Evolutionary conservation across 2,113 vertebrate genomes (phyloP), one percentile per base, ranked within the genome.

Genomic region (Lasiurus cinereus): DNA sequence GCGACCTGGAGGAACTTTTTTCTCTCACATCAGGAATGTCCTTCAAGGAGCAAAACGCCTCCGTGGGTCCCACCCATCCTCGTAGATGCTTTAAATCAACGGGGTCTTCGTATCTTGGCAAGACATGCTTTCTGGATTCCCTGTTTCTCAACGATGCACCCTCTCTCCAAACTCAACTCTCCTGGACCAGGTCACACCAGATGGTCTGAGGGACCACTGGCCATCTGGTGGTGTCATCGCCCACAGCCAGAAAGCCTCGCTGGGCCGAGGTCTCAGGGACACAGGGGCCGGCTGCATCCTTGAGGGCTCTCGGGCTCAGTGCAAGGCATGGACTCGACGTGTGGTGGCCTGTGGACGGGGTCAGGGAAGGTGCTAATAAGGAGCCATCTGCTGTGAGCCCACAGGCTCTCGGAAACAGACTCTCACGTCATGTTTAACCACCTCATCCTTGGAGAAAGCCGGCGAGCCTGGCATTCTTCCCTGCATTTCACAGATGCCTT

Each of bases 341-440:
- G 52, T 13, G 1, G 0, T 16, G 39, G 43, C 29, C 77, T 24
- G 8, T 4, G 29, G 6, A 6, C 0, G 0, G 11, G 66, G 15
- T 33, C 39, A 50, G 56, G 22, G 9, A 33, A 12, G 24, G 24
- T 3, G 0, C 21, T 19, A 2, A 22, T 1, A 4, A 0, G 16
- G 24, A 48, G 8, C 29, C 1, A 4, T 12, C 11, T 52, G 33
- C 18, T 3, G 14, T 10, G 62, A 54, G 59, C 67, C 72, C 29
- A 8, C 27, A 9, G n/a, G 33, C 3, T 10, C 21, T 59, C 8
- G 3, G 56, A 24, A 59, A 59, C 21, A 24, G 56, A 10, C 22
- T 24, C 56, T 59, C 21, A 22, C 2, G 8, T 22, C 56, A 59
- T 22, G 21, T 59, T 59, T 59, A 59, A 24, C 56, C 56, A 59